phyloP scores from a whole-genome alignment of 2,113 vertebrate species.

The Sturnus vulgaris region DNA sequence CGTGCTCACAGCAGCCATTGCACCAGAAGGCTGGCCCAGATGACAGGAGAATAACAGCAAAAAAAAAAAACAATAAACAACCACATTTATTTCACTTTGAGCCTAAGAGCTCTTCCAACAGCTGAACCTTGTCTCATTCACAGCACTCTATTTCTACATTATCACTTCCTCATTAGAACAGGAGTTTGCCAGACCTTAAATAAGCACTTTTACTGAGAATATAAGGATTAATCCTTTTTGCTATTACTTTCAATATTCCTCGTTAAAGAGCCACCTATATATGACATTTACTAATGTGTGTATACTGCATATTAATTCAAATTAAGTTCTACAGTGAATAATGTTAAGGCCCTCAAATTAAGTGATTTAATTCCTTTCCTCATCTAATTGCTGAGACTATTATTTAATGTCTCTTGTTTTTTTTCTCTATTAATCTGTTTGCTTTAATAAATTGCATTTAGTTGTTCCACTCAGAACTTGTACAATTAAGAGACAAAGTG shows the following conservation, averaged over 20 bases:
- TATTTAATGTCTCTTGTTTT: conserved; percentile 42
- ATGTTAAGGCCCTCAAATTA: background rate
- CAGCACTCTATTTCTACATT: background rate
- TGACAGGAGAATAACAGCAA: background rate
- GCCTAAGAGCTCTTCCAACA: background rate
- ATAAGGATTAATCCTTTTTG: conserved; percentile 6
- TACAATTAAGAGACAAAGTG: background rate
- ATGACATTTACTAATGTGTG: conserved; percentile 42
- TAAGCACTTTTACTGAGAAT: background rate
- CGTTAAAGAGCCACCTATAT: background rate
- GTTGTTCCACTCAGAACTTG: background rate
- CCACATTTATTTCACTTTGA: background rate
- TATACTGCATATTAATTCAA: conserved; percentile 23
- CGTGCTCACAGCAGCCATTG: background rate
- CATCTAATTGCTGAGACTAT: conserved; percentile 27
- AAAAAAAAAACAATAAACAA: background rate
- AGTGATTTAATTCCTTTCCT: conserved; percentile 30
- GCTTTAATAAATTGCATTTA: conserved; percentile 13
- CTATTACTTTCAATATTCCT: conserved; percentile 3
- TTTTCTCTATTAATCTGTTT: conserved; percentile 40
- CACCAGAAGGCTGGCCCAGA: background rate
- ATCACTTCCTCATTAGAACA: background rate
- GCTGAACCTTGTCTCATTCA: background rate
- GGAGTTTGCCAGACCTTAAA: background rate
- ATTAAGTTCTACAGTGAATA: conserved; percentile 1